Percentiles rank a stretch among this genome's conserved stretches.
Evolutionary conservation across 2,797 vertebrate genomes (phyloP).

Genomic region (Spheniscus humboldti): DNA sequence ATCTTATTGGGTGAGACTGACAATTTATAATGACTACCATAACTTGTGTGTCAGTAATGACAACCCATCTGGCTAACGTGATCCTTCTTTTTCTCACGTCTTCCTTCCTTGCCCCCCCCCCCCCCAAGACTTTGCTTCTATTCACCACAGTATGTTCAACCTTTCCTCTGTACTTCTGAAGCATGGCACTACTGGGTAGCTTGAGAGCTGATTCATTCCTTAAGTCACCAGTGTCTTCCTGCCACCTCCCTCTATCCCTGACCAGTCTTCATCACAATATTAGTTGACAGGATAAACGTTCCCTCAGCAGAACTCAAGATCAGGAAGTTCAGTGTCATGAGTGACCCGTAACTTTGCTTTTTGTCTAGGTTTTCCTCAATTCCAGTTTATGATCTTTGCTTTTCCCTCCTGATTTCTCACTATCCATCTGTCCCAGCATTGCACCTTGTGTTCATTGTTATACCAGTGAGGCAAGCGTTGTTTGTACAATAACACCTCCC

Average conservation of each 20-base stretch:
- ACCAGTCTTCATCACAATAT: background rate
- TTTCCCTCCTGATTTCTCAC: conserved; percentile 8
- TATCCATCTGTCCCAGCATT: background rate
- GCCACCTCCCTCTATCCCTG: background rate
- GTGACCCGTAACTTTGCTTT: background rate
- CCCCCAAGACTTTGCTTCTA: no score
- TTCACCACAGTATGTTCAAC: fast-evolving
- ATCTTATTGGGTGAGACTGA: background rate
- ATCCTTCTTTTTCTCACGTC: fast-evolving
- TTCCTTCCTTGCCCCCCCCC: background rate
- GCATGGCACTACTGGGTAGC: no score
- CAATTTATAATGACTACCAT: background rate
- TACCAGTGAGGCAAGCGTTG: background rate
- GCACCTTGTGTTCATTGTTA: background rate
- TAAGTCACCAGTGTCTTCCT: background rate
- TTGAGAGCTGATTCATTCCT: fast-evolving
- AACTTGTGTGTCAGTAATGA: background rate
- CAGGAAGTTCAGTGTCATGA: background rate
- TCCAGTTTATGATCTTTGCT: background rate
- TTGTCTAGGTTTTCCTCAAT: background rate
- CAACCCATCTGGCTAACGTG: fast-evolving
- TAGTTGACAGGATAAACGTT: background rate
- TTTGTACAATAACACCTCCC: background rate
- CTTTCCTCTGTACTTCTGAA: background rate
- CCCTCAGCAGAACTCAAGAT: background rate